Evolutionary conservation across 35 echinoderm and acorn worm species (phyloP), one percentile per base, ranked within the genome.

Genomic region (Amphiura filiformis): DNA sequence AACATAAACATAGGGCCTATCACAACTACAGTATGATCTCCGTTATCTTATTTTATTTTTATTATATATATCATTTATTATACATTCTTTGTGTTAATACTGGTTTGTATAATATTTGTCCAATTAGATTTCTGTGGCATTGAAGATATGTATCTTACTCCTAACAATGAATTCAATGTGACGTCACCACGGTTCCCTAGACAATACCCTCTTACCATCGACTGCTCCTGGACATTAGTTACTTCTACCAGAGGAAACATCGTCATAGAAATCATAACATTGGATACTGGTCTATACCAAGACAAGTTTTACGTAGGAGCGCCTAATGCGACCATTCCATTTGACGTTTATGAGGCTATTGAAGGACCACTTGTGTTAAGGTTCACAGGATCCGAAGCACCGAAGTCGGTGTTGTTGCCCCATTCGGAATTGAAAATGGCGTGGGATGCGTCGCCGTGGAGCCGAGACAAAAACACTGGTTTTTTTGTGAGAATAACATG

Each of bases 91-190:
- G n/a, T n/a, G n/a, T n/a, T n/a, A n/a, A n/a, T n/a, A n/a, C n/a
- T n/a, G n/a, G n/a, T n/a, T n/a, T n/a, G n/a, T n/a, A n/a, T n/a
- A n/a, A n/a, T n/a, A n/a, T n/a, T n/a, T n/a, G n/a, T n/a, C n/a
- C n/a, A n/a, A n/a, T n/a, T 47, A 47, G 41, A 47, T 70, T 70
- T 30, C n/a, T 70, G 61, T 70, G 61, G 61, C 61, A 70, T 70
- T 4, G 61, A 70, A 70, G 26, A 70, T 23, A 70, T 70, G 9
- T 23, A 70, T 13, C 26, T 70, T 26, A 70, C 61, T 2, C 61
- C 61, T 30, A 26, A 2, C 26, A n/a, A 1, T n/a, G 2, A 3
- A 11, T 70, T 70, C 61, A 70, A 70, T n/a, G 61, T 70, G 61
- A 70, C 61, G 61, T 70, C 61, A 70, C 61, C 61, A 18, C 26